Evolutionary conservation across 2,113 vertebrate species (phyloP).

Genomic region (Myanophis thanlyinensis): DNA sequence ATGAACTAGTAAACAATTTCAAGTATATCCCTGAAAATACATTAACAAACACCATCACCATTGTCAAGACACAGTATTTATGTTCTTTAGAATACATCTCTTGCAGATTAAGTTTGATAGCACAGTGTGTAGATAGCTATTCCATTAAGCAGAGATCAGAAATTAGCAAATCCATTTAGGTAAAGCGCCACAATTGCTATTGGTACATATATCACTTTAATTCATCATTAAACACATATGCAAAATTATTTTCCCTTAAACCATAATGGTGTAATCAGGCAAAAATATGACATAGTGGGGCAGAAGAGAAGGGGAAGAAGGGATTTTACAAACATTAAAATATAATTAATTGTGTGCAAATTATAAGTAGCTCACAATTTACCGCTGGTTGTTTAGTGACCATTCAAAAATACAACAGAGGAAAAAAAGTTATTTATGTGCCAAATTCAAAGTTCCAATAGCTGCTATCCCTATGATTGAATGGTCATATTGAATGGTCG

Average conservation of each 20-base stretch:
- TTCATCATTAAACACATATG: not conserved
- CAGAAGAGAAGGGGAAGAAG: not conserved
- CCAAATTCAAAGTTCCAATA: not conserved
- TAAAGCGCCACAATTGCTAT: constrained; percentile 6
- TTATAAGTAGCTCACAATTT: not conserved
- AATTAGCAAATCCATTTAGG: constrained; percentile 12
- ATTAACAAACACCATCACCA: not conserved
- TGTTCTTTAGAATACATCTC: not conserved
- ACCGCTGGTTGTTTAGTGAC: not conserved
- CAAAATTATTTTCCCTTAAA: not conserved
- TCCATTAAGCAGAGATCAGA: constrained; percentile 35
- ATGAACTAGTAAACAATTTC: constrained; percentile 7
- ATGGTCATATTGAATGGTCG: too few species aligned
- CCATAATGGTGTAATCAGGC: not conserved
- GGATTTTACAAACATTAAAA: not conserved
- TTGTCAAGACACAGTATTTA: not conserved
- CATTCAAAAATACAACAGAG: not conserved
- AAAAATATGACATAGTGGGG: not conserved
- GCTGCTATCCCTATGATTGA: not conserved
- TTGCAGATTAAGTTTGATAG: not conserved
- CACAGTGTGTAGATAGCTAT: constrained; percentile 16
- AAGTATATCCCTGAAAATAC: not conserved
- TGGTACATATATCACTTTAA: not conserved
- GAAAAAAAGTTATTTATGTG: not conserved
- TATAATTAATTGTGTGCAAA: not conserved